Percentiles rank a stretch among this genome's conserved stretches.
Conservation (phyloP, 2,113 vertebrate genomes). For the Salvator merianae region DNA sequence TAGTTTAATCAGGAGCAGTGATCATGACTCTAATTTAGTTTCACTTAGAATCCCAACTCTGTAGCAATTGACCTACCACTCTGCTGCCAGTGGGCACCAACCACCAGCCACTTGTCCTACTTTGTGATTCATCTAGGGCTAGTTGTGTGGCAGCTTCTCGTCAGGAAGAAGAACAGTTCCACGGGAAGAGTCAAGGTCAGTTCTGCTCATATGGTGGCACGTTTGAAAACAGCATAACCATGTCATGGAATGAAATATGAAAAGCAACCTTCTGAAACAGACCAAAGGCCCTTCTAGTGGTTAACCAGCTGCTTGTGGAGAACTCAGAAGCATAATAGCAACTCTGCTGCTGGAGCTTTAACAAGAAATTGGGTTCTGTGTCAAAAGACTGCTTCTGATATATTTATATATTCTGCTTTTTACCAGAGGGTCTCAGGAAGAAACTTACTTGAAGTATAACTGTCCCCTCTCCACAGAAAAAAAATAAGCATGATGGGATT, state of each 20-base stretch:
- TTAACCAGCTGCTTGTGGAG: not conserved
- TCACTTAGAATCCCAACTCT: too few relatives aligned
- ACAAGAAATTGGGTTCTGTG: not conserved
- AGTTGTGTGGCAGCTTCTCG: not conserved
- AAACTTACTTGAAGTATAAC: too few relatives aligned
- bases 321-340: not conserved
- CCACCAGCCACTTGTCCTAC: not conserved
- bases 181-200: not conserved
- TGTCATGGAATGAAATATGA: not conserved
- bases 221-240: not conserved
- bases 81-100: not conserved
- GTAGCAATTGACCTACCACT: too few relatives aligned
- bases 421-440: too few relatives aligned
- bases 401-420: not conserved
- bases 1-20: too few relatives aligned
- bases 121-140: too few relatives aligned
- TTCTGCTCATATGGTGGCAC: too few relatives aligned
- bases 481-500: too few relatives aligned
- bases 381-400: not conserved
- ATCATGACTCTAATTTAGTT: too few relatives aligned
- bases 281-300: not conserved
- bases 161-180: not conserved
- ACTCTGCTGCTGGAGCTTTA: not conserved
- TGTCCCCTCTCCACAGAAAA: not conserved
- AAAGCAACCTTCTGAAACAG: not conserved